Evolutionary conservation across 1,140 invertebrate genomes (phyloP).

Genomic region (Aplysia californica): DNA sequence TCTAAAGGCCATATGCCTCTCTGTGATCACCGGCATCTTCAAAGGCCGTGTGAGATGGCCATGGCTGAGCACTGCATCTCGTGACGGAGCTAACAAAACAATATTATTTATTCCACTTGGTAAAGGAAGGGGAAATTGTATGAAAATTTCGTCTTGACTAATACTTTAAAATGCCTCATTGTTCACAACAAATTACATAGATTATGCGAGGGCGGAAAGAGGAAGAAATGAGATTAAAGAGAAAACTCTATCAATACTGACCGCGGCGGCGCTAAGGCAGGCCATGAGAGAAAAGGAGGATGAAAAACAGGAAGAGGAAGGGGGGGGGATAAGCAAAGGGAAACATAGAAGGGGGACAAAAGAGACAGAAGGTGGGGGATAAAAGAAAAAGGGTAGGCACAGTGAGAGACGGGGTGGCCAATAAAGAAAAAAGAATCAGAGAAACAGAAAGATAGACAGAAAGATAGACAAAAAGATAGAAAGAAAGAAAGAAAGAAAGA

Average conservation of each 20-base stretch:
- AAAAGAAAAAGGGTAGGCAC: background rate
- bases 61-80: no score
- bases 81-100: no score
- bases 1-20: no score
- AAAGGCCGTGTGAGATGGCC: no score
- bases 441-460: background rate
- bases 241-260: background rate
- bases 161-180: no score
- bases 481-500: background rate
- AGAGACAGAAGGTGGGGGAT: background rate
- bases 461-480: background rate
- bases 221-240: background rate
- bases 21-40: no score
- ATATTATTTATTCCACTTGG: no score
- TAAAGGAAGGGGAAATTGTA: no score
- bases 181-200: no score
- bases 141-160: no score
- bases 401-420: background rate
- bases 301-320: background rate
- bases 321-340: background rate
- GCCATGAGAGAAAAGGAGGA: background rate
- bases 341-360: background rate
- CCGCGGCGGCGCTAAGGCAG: no score
- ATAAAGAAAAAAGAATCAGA: background rate
- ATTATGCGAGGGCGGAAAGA: background rate